Conservation (phyloP, 2,797 vertebrate genomes). For the Poliocrania exsul region DNA sequence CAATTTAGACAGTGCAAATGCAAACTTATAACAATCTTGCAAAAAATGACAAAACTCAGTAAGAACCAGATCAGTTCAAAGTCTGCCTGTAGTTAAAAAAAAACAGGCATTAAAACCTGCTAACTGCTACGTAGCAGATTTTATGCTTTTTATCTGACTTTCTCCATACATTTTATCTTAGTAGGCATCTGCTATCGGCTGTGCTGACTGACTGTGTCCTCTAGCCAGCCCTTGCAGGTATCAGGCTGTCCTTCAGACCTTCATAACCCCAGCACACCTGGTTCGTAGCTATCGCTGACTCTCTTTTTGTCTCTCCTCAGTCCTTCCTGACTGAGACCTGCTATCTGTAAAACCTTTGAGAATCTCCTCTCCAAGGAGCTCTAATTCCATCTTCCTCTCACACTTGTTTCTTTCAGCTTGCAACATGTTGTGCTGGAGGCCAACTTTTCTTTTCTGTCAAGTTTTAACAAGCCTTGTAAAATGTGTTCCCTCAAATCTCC, state of each 20-base stretch:
- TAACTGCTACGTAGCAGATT: constrained; percentile 47
- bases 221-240: neutral
- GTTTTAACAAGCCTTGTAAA: constrained; percentile 69
- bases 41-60: constrained; percentile 44
- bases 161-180: constrained; percentile 49
- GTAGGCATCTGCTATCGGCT: constrained; percentile 39
- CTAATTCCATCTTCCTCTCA: constrained; percentile 54
- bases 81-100: constrained; percentile 18
- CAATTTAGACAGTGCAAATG: constrained; percentile 59
- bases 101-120: neutral
- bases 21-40: constrained; percentile 49
- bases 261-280: constrained; percentile 11
- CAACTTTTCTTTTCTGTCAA: constrained; percentile 36
- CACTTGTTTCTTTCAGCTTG: constrained; percentile 56
- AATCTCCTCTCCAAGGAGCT: constrained; percentile 58
- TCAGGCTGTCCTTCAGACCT: constrained; percentile 40
- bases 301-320: constrained; percentile 14
- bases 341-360: constrained; percentile 23
- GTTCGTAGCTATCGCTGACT: constrained; percentile 1
- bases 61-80: constrained; percentile 34
- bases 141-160: constrained; percentile 63
- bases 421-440: constrained; percentile 38
- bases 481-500: constrained; percentile 61
- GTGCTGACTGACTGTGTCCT: constrained; percentile 48
- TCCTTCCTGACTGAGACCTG: neutral